Evolutionary conservation across 1,140 invertebrate species (phyloP), one percentile per base, ranked within the genome.

Genomic region (Samia ricini): DNA sequence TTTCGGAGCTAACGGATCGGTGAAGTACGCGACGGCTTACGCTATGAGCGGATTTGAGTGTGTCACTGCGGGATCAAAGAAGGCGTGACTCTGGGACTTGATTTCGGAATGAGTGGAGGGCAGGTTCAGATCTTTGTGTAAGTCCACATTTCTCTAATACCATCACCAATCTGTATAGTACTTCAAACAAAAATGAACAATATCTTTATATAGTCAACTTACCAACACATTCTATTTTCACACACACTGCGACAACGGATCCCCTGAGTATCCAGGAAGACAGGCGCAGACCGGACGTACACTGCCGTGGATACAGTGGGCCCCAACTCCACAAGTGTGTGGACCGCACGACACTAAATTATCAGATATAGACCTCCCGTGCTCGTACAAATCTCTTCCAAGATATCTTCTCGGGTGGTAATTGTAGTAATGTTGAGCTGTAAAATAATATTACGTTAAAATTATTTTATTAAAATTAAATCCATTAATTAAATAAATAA

Each of bases 261-360:
- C 94, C 50, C 95, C 95, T 51, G 93, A 94, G 77, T 94, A 92
- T 19, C 95, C 95, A 1, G 94, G 90, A 66, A 93, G 88, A 77
- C 95, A 96, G 54, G 93, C 93, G 83, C 95, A 96, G 2, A 95
- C 93, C 0, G 95, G 93, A 42, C 93, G 83, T 52, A 92, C 92
- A 63, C 91, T 88, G 10, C 93, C 90, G 69, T 91, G 87, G 50
- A 93, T 92, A 74, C 93, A 94, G 60, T 93, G 92, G 3, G 93
- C 93, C 42, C 93, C 94, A 15, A 92, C 90, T 0, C 93, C 93
- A 68, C 93, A 94, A 0, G 93, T 91, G 60, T 72, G 77, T 4
- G 85, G 79, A 0, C 88, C 82, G 56, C 90, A 91, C 0, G 73
- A 73, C 61, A 88, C 88, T 64, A 74, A 59, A 19, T 83, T 80